Percentiles rank a stretch among this genome's conserved stretches.
Conservation (phyloP, 2,113 vertebrate genomes). For the Ancistrus triradiatus region DNA sequence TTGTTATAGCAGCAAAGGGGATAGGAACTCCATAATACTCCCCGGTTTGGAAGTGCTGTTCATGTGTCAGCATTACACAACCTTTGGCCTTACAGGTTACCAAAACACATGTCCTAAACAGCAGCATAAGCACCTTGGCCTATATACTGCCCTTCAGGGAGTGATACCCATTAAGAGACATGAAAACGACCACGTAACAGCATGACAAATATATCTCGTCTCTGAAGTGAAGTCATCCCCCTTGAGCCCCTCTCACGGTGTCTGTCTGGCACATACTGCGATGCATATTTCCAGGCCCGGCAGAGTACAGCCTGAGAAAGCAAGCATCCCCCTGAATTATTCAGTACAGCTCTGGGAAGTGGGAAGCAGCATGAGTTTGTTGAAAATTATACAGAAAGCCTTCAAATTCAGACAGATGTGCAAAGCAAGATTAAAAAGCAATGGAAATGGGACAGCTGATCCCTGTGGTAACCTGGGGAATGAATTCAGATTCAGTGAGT, state of each 20-base stretch:
- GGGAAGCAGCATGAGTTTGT: constrained; percentile 50
- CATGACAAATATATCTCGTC: constrained; percentile 30
- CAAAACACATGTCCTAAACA: too few species aligned
- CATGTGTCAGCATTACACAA: too few species aligned
- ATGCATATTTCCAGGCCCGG: constrained; percentile 1
- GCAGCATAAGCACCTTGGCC: too few species aligned
- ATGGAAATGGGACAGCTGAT: constrained; percentile 41
- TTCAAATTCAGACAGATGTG: constrained; percentile 46
- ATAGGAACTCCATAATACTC: too few species aligned
- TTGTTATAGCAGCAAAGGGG: too few species aligned
- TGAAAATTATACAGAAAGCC: constrained; percentile 56
- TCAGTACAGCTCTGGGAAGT: constrained; percentile 51
- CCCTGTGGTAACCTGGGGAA: constrained; percentile 32
- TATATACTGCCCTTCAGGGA: too few species aligned
- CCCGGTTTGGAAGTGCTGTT: too few species aligned
- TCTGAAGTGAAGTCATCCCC: constrained; percentile 38
- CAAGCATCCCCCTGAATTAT: constrained; percentile 60
- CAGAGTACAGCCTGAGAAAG: constrained; percentile 10
- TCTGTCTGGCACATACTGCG: neutral
- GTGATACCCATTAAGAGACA: too few species aligned
- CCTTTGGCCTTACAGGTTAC: too few species aligned
- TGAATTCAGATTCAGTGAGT: constrained; percentile 27
- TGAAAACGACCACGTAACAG: constrained; percentile 26
- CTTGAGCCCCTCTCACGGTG: neutral
- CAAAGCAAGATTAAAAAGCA: constrained; percentile 55